Percentiles rank a stretch among this genome's conserved stretches.
Evolutionary conservation across 1,140 invertebrate genomes (phyloP).

Genomic region (Aphis craccivora): DNA sequence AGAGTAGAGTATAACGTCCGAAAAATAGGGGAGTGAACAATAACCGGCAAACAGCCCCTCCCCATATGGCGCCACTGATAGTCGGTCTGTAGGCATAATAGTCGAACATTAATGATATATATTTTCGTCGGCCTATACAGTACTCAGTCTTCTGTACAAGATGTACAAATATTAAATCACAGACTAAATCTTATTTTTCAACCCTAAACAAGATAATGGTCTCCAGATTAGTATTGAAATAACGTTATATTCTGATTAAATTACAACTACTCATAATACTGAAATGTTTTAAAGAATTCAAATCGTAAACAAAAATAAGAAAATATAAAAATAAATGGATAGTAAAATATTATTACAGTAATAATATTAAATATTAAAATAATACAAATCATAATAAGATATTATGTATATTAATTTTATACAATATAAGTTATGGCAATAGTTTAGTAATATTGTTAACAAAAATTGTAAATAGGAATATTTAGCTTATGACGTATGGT

Average conservation of each 20-base stretch:
- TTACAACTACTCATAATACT: neutral
- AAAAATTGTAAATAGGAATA: neutral
- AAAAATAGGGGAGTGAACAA: neutral
- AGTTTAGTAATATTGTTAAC: neutral
- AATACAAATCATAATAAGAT: neutral
- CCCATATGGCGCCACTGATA: neutral
- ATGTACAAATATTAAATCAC: neutral
- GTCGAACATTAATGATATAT: neutral
- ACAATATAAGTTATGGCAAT: too few species aligned
- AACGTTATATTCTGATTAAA: neutral
- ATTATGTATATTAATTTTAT: neutral
- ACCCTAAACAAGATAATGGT: neutral
- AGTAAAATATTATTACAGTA: neutral
- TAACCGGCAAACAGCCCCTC: neutral
- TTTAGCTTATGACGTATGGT: too few species aligned
- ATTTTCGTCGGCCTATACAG: neutral
- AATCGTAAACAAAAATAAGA: neutral
- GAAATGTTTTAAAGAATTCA: neutral
- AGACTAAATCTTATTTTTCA: neutral
- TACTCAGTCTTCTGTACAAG: neutral
- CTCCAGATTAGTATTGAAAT: neutral
- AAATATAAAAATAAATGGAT: neutral
- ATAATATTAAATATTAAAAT: neutral
- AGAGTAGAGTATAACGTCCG: neutral
- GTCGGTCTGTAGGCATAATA: too few species aligned